Base-by-base conservation (phyloP, 2,113 vertebrate genomes). In the Sapajus apella region DNA sequence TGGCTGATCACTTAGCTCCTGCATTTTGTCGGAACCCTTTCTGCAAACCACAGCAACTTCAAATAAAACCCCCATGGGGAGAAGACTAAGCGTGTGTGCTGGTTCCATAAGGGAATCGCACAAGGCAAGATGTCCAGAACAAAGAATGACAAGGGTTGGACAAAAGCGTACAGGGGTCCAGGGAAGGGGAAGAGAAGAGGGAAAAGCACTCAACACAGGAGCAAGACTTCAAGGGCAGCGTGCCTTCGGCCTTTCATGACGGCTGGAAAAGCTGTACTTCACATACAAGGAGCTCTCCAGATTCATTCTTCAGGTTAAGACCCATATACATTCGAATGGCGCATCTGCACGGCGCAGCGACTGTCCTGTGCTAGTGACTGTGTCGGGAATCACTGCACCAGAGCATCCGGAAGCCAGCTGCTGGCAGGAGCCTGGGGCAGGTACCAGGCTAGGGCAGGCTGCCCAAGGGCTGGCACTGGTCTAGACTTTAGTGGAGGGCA, bases 271-370 rank as follows among this genome's bases (percentile, higher is more conserved):
- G 9, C 2, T 8, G 14, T 27, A 4, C 12, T 50, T 50, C 50
- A 13, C 73, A 68, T 9, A 0, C 0, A 27, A 64, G 23, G n/a
- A 64, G 5, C n/a, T 17, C 4, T 13, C 76, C 32, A 35, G 43
- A 64, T 37, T 30, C 32, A 1, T 6, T 40, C 35, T 68, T 12
- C 0, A 10, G 25, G 56, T 3, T 2, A 37, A 52, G 77, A 56
- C 40, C 58, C 8, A 55, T 2, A n/a, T 3, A 0, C 0, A 0
- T 21, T 55, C 82, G 16, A 16, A 25, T 0, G 16, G 1, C 6
- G 83, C 0, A 4, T 47, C 45, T 45, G 37, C 8, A 23, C 1
- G 0, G 25, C 2, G 0, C 10, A 25, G 35, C n/a, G 11, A 40
- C 70, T 2, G 37, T 40, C 37, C 12, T 2, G 14, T 64, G 61